Conservation (phyloP, 2,797 vertebrate species). For the Mormyrops boulengeri region DNA sequence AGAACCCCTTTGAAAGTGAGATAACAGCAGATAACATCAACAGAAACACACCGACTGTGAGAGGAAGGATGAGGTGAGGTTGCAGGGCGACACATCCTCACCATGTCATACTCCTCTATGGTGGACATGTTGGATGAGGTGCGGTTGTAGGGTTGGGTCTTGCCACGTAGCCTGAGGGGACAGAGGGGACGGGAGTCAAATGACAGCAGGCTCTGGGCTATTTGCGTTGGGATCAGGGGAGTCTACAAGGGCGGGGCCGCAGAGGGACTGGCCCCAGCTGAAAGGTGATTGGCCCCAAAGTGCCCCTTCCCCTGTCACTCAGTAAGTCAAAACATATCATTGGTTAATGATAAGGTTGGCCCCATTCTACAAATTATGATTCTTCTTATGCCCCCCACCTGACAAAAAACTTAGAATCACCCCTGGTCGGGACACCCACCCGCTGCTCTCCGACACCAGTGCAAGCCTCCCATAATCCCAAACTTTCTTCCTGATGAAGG, state of each 20-base stretch:
- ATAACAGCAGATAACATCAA: constrained; percentile 19
- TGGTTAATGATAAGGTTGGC: background rate
- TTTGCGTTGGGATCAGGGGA: background rate
- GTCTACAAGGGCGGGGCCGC: background rate
- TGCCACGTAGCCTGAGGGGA: constrained; percentile 44
- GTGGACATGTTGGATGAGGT: constrained; percentile 59
- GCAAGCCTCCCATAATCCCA: constrained; percentile 93
- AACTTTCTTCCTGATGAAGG: constrained; percentile 78
- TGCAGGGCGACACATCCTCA: constrained; percentile 35
- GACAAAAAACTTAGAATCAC: background rate
- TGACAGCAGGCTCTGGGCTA: background rate
- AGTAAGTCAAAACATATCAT: background rate
- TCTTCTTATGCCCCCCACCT: background rate
- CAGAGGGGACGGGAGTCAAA: background rate
- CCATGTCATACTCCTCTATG: constrained; percentile 68
- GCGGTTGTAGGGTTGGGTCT: constrained; percentile 53
- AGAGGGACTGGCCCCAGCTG: background rate
- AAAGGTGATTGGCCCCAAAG: background rate
- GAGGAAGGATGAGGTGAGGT: background rate
- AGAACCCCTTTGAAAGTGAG: constrained; percentile 68
- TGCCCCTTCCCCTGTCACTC: background rate
- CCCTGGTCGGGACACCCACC: constrained; percentile 41
- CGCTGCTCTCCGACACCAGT: constrained; percentile 73
- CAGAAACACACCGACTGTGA: background rate
- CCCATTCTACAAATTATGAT: background rate